A percentile compares a stretch with the other conserved stretches of the same genome.
phyloP scores from a whole-genome alignment of 2,888 invertebrate genomes.

The Cephus runcator region DNA sequence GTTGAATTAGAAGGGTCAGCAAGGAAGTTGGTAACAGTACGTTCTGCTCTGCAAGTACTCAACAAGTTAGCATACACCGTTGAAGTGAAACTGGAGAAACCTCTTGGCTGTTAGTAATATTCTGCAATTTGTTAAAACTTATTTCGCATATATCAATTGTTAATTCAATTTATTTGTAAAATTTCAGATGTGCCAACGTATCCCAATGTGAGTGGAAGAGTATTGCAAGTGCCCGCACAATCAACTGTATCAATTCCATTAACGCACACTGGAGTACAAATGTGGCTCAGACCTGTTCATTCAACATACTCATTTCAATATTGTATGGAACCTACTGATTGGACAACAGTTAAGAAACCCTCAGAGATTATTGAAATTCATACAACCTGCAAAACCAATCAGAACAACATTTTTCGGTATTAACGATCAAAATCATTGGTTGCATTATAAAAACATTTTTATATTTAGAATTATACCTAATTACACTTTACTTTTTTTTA shows the following conservation, averaged over 20 bases:
- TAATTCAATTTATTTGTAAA: neutral
- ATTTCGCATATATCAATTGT: constrained; percentile 13
- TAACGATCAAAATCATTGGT: constrained; percentile 36
- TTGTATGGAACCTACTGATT: constrained; percentile 71
- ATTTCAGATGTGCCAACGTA: constrained; percentile 45
- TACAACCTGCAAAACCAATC: constrained; percentile 57
- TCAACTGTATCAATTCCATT: constrained; percentile 81
- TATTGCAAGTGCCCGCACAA: constrained; percentile 67
- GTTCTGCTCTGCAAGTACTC: constrained; percentile 86
- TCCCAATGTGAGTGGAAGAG: constrained; percentile 43
- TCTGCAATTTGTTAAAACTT: neutral
- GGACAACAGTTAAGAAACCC: constrained; percentile 71
- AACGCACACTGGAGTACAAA: constrained; percentile 76
- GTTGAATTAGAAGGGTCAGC: constrained; percentile 94
- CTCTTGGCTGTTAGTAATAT: constrained; percentile 58
- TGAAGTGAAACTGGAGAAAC: constrained; percentile 77
- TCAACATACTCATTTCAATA: constrained; percentile 67
- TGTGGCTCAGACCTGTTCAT: constrained; percentile 79
- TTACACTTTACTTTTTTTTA: neutral
- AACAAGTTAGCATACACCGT: constrained; percentile 82
- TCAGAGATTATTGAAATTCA: constrained; percentile 55
- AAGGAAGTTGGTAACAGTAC: constrained; percentile 90
- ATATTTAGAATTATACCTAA: constrained; percentile 39
- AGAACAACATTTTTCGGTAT: constrained; percentile 65
- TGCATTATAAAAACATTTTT: constrained; percentile 33